Base-by-base conservation (phyloP, 2,888 invertebrate species). In the Mythimna impura region DNA sequence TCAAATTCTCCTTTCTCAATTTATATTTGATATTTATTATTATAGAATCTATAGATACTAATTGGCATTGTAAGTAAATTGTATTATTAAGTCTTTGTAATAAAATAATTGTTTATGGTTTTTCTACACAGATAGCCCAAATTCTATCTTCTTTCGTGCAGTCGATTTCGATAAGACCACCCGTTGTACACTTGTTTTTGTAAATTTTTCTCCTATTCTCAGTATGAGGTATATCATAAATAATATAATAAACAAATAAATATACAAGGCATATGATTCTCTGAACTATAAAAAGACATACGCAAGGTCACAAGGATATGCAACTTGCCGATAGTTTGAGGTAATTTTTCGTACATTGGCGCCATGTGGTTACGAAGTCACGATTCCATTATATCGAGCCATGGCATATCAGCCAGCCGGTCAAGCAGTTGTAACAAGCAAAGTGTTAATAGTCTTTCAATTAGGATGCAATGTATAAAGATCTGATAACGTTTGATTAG, bases 401-500 rank as follows among this genome's bases (percentile, higher is more conserved):
- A n/a, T 79, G 73, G n/a, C n/a, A 58, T 67, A 36, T 22, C n/a
- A n/a, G 17, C n/a, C 79, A 54, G 50, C 22, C 12, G 25, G 72
- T 40, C 22, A 12, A n/a, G 20, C 47, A 61, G 70, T 73, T 17
- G 50, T 60, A 63, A 34, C 80, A n/a, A 14, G 22, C 55, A 22
- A 63, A 54, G 63, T 74, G 80, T 25, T 80, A 77, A 77, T 14
- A 54, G 12, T 5, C 34, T 10, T 14, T 6, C 54, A 66, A 77
- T 60, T 73, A 58, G 40, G 3, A 66, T 55, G 8, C 66, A 17
- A 43, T 66, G 22, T 62, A 30, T 73, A 66, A 62, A 57, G 20
- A 66, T 47, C 54, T 64, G 58, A 73, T 73, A 73, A 77, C 72
- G 43, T 71, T 64, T 64, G 20, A 71, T 76, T 78, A 58, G 63